phyloP scores from a whole-genome alignment of 2,113 vertebrate species.

The Brienomyrus brachyistius region DNA sequence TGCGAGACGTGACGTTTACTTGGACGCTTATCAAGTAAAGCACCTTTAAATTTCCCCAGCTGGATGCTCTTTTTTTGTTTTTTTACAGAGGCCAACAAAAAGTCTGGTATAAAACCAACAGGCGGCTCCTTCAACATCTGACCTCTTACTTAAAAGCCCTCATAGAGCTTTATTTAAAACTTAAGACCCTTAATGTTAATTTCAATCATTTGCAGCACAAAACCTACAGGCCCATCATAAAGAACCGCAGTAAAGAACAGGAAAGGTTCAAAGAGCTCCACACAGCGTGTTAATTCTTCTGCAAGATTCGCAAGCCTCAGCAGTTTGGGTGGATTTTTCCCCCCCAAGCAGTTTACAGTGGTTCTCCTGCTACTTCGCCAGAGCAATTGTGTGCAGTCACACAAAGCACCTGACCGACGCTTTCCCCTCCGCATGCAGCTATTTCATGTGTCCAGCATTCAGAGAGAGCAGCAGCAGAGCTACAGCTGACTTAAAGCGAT shows the following conservation, averaged over 20 bases:
- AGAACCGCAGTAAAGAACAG: neutral
- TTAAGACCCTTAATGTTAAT: neutral
- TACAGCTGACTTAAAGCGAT: constrained; percentile 6
- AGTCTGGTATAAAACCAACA: neutral
- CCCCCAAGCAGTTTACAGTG: neutral
- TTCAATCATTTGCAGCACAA: neutral
- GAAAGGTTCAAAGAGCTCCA: neutral
- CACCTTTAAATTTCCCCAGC: neutral
- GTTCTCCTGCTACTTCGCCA: neutral
- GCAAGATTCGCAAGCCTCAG: neutral
- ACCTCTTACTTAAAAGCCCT: neutral
- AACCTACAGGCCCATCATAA: neutral
- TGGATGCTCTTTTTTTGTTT: neutral
- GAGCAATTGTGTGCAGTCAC: neutral
- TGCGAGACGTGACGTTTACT: neutral
- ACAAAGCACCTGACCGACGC: neutral
- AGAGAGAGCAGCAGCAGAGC: neutral
- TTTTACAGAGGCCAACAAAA: neutral
- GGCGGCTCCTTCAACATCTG: neutral
- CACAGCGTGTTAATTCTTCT: neutral
- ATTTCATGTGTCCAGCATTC: neutral
- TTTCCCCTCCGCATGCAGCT: neutral
- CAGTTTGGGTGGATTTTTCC: neutral
- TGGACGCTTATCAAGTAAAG: neutral
- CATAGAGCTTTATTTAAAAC: neutral